phyloP scores from a whole-genome alignment of 2,113 vertebrate genomes.

The Ornithorhynchus anatinus region DNA sequence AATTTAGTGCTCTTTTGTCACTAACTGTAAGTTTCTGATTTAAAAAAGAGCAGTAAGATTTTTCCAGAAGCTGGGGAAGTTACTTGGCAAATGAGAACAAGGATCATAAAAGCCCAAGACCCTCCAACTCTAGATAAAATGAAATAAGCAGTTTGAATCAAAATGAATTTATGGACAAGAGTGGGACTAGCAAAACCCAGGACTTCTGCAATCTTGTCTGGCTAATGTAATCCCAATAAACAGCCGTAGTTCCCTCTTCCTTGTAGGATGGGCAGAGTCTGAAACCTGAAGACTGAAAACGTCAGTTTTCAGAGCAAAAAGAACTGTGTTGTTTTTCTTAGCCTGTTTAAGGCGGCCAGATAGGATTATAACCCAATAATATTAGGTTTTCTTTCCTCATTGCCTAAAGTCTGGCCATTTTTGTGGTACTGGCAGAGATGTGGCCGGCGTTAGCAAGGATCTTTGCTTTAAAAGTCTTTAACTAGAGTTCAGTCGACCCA shows the following conservation, averaged over 20 bases:
- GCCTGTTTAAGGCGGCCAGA: constrained; percentile 38
- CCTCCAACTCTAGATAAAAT: constrained; percentile 11
- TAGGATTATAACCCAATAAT: constrained; percentile 44
- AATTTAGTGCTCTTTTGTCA: neutral
- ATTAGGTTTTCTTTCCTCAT: constrained; percentile 45
- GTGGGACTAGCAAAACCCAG: neutral
- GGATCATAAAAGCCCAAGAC: too few species aligned
- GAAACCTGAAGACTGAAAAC: constrained; percentile 41
- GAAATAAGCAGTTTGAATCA: constrained; percentile 11
- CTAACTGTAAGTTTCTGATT: neutral
- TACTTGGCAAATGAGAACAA: too few species aligned
- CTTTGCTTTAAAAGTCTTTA: constrained; percentile 23
- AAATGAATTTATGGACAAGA: neutral
- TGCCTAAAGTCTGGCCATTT: constrained; percentile 44
- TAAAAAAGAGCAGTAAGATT: constrained; percentile 2
- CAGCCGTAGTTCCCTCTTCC: neutral
- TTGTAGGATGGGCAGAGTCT: neutral
- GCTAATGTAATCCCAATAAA: constrained; percentile 13
- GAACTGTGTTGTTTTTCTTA: constrained; percentile 45
- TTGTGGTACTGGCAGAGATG: constrained; percentile 28
- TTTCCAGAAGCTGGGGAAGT: neutral
- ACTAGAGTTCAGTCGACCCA: constrained; percentile 9
- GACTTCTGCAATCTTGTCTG: neutral
- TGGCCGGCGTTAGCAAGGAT: constrained; percentile 28
- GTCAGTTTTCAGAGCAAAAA: constrained; percentile 43